These are phyloP conservation scores for Drosophila kurseongensis DNA, from an alignment of 1,140 invertebrate genomes.

Conservation along the genomic window DNA sequence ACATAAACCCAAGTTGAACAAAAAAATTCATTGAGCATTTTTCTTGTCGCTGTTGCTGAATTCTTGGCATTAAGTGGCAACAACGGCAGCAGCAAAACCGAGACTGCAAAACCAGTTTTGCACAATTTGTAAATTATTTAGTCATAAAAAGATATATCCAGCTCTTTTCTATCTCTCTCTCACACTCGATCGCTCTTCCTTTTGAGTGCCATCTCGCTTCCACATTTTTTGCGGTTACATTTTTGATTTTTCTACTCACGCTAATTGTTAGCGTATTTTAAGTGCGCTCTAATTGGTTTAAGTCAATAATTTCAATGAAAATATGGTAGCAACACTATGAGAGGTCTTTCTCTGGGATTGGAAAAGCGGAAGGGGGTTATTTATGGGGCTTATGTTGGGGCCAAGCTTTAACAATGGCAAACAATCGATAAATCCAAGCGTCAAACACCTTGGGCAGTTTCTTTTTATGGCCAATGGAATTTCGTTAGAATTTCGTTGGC, in stretches of 20 bases:
- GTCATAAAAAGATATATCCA: conserved; percentile 58
- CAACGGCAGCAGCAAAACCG: conserved; percentile 16
- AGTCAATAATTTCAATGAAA: conserved; percentile 52
- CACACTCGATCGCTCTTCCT: background rate
- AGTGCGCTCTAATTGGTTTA: conserved; percentile 65
- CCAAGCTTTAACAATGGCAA: conserved; percentile 30
- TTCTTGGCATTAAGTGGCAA: conserved; percentile 46
- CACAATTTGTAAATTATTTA: conserved; percentile 77
- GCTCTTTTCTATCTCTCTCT: conserved; percentile 1
- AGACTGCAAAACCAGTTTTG: conserved; percentile 58
- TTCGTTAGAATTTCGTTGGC: conserved; percentile 24
- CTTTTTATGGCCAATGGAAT: conserved; percentile 17
- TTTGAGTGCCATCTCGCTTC: conserved; percentile 5
- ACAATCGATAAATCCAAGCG: conserved; percentile 35
- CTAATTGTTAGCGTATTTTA: conserved; percentile 48
- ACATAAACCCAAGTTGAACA: conserved; percentile 9
- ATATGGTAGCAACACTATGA: conserved; percentile 29
- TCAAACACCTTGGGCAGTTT: conserved; percentile 35
- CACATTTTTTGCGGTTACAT: conserved; percentile 12
- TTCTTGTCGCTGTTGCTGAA: conserved; percentile 41
- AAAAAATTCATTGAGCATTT: conserved; percentile 69
- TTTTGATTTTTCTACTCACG: conserved; percentile 37
- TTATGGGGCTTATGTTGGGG: conserved; percentile 21
- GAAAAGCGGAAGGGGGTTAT: background rate
- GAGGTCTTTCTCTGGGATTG: conserved; percentile 1